Evolutionary conservation across 2,113 vertebrate species (phyloP).

Genomic region (Vidua macroura): DNA sequence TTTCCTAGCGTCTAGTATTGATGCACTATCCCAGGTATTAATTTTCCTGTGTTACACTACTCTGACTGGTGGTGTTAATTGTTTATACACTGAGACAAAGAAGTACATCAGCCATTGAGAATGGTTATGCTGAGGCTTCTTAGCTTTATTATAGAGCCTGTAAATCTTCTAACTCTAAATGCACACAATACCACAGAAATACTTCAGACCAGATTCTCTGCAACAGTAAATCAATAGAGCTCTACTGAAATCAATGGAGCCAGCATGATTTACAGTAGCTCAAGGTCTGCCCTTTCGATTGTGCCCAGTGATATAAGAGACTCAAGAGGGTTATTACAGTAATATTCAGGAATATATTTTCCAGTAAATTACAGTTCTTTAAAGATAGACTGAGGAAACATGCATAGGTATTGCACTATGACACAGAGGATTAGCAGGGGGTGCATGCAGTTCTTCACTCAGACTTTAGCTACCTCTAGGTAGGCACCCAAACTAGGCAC

Average conservation of each 20-base stretch:
- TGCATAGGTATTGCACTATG: background rate
- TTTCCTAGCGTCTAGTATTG: background rate
- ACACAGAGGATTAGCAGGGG: background rate
- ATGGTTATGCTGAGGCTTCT: background rate
- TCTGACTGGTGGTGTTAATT: background rate
- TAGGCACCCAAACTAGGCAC: background rate
- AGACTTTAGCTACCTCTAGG: background rate
- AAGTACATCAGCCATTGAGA: background rate
- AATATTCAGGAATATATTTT: slow-evolving; percentile 56
- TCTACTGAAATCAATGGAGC: slow-evolving; percentile 47
- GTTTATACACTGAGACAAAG: background rate
- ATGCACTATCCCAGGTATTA: background rate
- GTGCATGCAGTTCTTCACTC: background rate
- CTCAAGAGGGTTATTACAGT: slow-evolving; percentile 48
- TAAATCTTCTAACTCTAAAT: slow-evolving; percentile 35
- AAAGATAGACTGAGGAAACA: slow-evolving; percentile 12
- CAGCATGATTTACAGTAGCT: slow-evolving; percentile 34
- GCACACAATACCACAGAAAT: slow-evolving; percentile 2
- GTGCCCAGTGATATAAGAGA: background rate
- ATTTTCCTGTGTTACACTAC: background rate
- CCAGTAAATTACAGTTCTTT: slow-evolving; percentile 43
- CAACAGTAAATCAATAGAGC: slow-evolving; percentile 53
- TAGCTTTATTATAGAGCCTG: background rate
- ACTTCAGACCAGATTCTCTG: slow-evolving; percentile 34
- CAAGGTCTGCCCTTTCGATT: slow-evolving; percentile 53